Percentiles rank a stretch among this genome's conserved stretches.
These are phyloP conservation scores for Cheilosia impressa DNA, from an alignment of 2,888 invertebrate genomes.

Conservation along the genomic window DNA sequence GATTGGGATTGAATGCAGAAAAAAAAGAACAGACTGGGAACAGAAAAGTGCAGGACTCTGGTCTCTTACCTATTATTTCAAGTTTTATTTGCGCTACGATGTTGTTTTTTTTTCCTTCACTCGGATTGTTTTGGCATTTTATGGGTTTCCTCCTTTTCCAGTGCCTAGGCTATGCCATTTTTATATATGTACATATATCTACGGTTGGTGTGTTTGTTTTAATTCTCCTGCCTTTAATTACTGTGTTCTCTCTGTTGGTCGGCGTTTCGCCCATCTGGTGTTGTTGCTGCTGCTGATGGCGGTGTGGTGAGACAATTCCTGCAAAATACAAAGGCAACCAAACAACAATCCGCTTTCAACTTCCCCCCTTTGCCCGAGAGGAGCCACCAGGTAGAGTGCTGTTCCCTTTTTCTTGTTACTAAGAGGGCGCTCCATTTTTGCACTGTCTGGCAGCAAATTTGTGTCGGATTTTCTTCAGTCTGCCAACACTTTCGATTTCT, in stretches of 20 bases:
- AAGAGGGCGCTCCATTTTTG: slow-evolving; percentile 1
- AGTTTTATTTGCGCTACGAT: slow-evolving; percentile 24
- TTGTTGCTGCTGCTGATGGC: background rate
- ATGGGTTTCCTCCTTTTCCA: slow-evolving; percentile 67
- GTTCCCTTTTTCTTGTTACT: background rate
- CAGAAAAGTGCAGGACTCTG: slow-evolving; percentile 56
- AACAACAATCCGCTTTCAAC: slow-evolving; percentile 19
- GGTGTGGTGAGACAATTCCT: slow-evolving; percentile 16
- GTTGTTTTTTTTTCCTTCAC: slow-evolving; percentile 34
- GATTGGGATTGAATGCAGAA: slow-evolving; percentile 58
- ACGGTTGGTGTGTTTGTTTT: slow-evolving; percentile 35
- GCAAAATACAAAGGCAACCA: slow-evolving; percentile 1
- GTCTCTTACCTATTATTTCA: slow-evolving; percentile 19
- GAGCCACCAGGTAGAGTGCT: background rate
- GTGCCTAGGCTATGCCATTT: slow-evolving; percentile 19
- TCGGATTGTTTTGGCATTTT: slow-evolving; percentile 68
- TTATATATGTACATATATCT: background rate
- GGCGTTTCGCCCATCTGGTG: slow-evolving; percentile 37
- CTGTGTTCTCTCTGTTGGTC: slow-evolving; percentile 23
- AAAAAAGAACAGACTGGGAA: slow-evolving; percentile 34
- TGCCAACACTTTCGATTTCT: slow-evolving; percentile 21
- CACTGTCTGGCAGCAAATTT: background rate
- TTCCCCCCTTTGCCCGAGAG: background rate
- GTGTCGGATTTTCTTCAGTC: background rate
- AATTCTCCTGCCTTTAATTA: slow-evolving; percentile 40